These are phyloP conservation scores for Bursaphelenchus mucronatus DNA, from an alignment of 1,140 invertebrate genomes.

Conservation along the genomic window DNA sequence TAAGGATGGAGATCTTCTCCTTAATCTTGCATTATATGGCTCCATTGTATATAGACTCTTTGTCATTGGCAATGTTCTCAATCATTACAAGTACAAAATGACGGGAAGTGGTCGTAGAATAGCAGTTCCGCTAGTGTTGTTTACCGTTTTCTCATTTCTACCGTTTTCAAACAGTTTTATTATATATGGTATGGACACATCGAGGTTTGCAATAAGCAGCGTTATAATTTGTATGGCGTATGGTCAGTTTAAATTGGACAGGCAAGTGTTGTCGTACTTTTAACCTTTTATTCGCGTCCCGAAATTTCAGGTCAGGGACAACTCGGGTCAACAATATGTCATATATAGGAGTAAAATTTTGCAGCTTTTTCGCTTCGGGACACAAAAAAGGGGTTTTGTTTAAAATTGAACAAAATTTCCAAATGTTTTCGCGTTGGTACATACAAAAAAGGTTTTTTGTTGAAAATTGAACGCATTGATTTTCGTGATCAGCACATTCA, in stretches of 20 bases:
- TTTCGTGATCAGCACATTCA: no score
- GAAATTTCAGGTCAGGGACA: no score
- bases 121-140: neutral
- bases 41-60: conserved; percentile 1
- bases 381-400: no score
- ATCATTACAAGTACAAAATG: neutral
- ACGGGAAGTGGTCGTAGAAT: neutral
- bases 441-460: no score
- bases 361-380: no score
- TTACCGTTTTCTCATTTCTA: neutral
- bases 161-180: conserved; percentile 33
- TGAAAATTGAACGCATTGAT: no score
- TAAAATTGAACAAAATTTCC: no score
- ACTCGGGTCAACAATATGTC: no score
- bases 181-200: conserved; percentile 21
- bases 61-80: neutral
- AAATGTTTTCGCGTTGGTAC: no score
- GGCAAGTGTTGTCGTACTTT: neutral
- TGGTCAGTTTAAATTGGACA: conserved; percentile 1
- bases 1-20: neutral
- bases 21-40: neutral
- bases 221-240: neutral
- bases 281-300: no score
- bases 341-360: no score
- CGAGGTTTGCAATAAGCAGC: neutral